Base-by-base conservation (phyloP, 2,888 invertebrate species). In the Drosophila flavopinicola region DNA sequence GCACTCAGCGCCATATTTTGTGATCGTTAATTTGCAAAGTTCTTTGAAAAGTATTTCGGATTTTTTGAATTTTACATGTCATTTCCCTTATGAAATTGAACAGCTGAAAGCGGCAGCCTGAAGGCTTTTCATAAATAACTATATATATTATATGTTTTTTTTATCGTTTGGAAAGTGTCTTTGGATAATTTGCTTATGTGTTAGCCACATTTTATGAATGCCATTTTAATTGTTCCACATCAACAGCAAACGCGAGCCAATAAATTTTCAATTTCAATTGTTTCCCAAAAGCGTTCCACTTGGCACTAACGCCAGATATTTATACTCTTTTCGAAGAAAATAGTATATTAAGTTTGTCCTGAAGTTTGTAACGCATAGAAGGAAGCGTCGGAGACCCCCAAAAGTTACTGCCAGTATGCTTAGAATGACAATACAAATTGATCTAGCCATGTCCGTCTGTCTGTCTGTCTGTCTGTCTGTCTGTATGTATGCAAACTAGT, bases 1-100 rank as follows among this genome's bases (percentile, higher is more conserved):
- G 77, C 75, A 82, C 72, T 67, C 59, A 64, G 57, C 72, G 57
- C 66, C 66, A 71, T 66, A 82, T 79, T 84, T 73, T 59, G n/a
- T n/a, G 56, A 73, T 73, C 79, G 75, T 64, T 74, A 71, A 75
- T 77, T 75, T 79, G 69, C 63, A 66, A 66, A 80, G 67, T 77
- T 66, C 66, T 66, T 68, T 66, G 60, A 48, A 76, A 69, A 51
- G 38, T 49, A 49, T 74, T 77, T 66, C 27, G 39, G 52, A 61
- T 57, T 64, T 45, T 82, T 78, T 75, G 48, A 33, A 69, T 75
- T 78, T 71, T 72, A 75, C 78, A 80, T 70, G 75, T 66, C 82
- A 78, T 78, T 68, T 66, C 48, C 44, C 52, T 52, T 60, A 52
- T 48, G 38, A 44, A 65, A 66, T 10, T 7, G 63, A 78, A 75